Evolutionary conservation across 1,140 invertebrate species (phyloP).

Genomic region (Anastrepha obliqua): DNA sequence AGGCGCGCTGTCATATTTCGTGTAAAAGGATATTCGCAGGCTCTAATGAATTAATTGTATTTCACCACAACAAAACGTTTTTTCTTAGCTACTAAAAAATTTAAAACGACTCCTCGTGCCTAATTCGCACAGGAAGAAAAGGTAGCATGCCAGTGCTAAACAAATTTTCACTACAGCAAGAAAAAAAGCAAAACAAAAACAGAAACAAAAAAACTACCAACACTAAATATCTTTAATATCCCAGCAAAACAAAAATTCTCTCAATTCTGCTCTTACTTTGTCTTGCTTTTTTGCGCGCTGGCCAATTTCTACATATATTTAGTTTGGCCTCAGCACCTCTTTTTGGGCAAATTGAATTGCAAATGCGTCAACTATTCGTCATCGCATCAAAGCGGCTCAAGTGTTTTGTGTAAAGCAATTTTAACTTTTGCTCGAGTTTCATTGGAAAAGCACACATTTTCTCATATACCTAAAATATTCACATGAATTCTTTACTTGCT

Average conservation of each 20-base stretch:
- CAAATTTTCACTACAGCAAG: no score
- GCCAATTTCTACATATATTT: no score
- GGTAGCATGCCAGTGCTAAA: no score
- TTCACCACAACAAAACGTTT: not conserved
- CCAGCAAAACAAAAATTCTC: no score
- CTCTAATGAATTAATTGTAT: constrained; percentile 2
- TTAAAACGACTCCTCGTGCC: no score
- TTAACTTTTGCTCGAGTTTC: not conserved
- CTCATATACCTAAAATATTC: not conserved
- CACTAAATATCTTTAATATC: no score
- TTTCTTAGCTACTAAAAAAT: not conserved
- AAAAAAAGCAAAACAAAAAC: no score
- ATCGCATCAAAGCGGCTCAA: not conserved
- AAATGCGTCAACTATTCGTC: not conserved
- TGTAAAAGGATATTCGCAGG: not conserved
- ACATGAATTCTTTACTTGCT: not conserved
- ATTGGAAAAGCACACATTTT: not conserved
- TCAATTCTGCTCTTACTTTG: no score
- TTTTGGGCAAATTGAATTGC: not conserved
- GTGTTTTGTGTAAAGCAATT: not conserved
- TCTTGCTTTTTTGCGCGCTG: no score
- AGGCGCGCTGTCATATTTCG: not conserved
- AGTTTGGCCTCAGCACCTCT: not conserved
- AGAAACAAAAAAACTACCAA: no score
- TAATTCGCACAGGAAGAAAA: no score